Evolutionary conservation across 30 jellyfish, hydroid and myxozoan species (phyloP), one percentile per base, ranked within the genome.

Genomic region (Aurelia aurita complex sp. Pacific): DNA sequence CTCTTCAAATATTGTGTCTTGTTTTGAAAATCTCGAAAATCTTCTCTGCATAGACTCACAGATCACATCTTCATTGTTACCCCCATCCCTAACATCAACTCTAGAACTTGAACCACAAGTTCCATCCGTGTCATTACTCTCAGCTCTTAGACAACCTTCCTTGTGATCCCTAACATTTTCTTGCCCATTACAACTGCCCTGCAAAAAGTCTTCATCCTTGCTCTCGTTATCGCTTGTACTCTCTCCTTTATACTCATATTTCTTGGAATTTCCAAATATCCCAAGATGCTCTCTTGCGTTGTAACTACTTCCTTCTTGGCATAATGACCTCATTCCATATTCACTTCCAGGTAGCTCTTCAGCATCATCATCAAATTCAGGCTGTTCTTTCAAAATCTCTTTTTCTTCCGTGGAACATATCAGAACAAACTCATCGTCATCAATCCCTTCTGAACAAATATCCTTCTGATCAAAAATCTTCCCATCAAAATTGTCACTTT

Each of bases 381-480:
- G 36, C 33, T 63, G 32, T 10, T 67, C 18, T 34, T 17, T 61
- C 70, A 61, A 23, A 61, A n/a, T 61, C 32, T 79, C 62, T 15
- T 79, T 59, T 19, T 46, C 67, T 3, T 50, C 73, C 17, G 90
- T 73, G 13, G 34, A 66, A 43, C 85, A 83, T 32, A 83, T 73
- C 73, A 83, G 71, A 6, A 84, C 81, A 65, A 84, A 84, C 64
- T 84, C 93, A 34, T 84, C 93, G 9, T 84, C 55, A 55, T 32
- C 67, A n/a, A n/a, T 54, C 38, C 19, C 17, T 19, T 57, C 74
- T 4, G 10, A 33, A 10, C 33, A 70, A 18, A 40, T 17, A 11
- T 79, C 80, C 32, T 74, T 74, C 60, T 61, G 70, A 61, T 61
- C 70, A 13, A 79, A 18, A 50, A 9, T 19, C 6, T 64, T 46